These are phyloP conservation scores for Bugulina stolonifera DNA, from an alignment of 2,888 invertebrate species.

Conservation along the genomic window DNA sequence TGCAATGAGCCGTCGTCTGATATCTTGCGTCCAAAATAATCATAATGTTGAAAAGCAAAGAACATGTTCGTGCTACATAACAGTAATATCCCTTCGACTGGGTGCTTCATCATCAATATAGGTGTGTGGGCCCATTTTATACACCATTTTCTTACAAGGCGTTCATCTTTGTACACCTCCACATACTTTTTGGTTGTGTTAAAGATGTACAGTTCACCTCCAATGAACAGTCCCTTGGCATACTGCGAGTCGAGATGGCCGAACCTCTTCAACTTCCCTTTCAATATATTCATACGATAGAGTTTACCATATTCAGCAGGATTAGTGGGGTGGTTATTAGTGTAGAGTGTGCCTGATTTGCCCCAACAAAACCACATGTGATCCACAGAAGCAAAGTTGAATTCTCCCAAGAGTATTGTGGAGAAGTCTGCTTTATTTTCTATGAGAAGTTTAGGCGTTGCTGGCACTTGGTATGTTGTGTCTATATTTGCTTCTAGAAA, in stretches of 20 bases:
- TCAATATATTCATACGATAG: neutral
- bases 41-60: too few relatives aligned
- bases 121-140: neutral
- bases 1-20: too few relatives aligned
- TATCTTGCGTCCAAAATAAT: too few relatives aligned
- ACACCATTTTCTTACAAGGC: neutral
- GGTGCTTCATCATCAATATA: neutral
- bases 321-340: neutral
- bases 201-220: neutral
- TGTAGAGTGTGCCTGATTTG: neutral
- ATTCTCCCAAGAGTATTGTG: neutral
- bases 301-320: neutral
- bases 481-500: too few relatives aligned
- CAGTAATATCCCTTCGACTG: neutral
- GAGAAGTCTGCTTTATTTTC: neutral
- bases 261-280: neutral
- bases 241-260: neutral
- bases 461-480: neutral
- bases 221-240: neutral
- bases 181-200: neutral
- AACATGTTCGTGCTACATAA: neutral
- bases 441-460: neutral
- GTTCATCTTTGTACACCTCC: conserved; percentile 1
- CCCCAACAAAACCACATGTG: neutral
- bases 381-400: neutral